phyloP scores from a whole-genome alignment of 2,888 invertebrate species.

The Epinotia bilunana region DNA sequence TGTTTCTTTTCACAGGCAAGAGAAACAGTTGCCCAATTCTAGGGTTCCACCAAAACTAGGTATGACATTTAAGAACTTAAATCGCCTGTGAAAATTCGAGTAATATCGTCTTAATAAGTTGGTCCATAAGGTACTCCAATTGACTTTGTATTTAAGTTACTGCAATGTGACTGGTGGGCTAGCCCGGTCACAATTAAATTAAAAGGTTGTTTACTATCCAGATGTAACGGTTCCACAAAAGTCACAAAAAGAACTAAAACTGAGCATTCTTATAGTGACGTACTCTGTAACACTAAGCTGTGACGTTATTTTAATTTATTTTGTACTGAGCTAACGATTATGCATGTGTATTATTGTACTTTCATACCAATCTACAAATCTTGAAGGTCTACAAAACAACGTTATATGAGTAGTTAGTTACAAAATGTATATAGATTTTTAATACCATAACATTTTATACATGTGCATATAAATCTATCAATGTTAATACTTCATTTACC shows the following conservation, averaged over 20 bases:
- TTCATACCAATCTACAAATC: slow-evolving; percentile 55
- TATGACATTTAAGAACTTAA: no score
- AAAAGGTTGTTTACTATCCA: slow-evolving; percentile 6
- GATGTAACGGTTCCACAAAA: not conserved
- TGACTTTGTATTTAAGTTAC: not conserved
- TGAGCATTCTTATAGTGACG: not conserved
- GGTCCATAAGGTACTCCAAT: not conserved
- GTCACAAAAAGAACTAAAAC: not conserved
- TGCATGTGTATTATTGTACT: slow-evolving; percentile 45
- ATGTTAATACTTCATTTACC: slow-evolving; percentile 44
- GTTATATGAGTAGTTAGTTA: slow-evolving; percentile 69
- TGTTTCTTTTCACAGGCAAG: no score
- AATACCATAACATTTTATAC: slow-evolving; percentile 72
- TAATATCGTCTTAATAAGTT: not conserved
- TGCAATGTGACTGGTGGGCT: not conserved
- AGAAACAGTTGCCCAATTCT: no score
- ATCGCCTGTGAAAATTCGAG: not conserved
- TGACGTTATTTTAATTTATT: not conserved
- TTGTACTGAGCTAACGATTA: not conserved
- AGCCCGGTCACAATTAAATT: not conserved
- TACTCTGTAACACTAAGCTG: not conserved
- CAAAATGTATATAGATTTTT: slow-evolving; percentile 75
- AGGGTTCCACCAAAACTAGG: no score
- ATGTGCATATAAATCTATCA: slow-evolving; percentile 58
- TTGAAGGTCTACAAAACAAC: slow-evolving; percentile 66